Conservation (phyloP, 2,797 vertebrate genomes). For the Thunnus albacares region DNA sequence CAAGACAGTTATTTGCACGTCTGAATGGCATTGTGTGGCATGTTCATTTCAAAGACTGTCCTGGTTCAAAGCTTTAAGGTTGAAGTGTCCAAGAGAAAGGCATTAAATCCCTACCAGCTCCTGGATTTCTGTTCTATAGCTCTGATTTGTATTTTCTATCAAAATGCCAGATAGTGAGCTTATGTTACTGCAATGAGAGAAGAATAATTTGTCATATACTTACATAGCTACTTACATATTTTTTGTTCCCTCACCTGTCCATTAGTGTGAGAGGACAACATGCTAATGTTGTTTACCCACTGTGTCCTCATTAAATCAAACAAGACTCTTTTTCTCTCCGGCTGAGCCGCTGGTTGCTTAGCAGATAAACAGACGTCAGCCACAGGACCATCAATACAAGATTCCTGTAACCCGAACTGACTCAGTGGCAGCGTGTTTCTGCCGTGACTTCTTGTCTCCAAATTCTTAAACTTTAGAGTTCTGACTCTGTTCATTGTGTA, state of each 20-base stretch:
- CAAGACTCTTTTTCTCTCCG: constrained; percentile 1
- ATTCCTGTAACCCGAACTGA: constrained; percentile 20
- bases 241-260: not conserved
- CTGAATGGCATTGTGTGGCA: not conserved
- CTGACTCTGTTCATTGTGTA: constrained; percentile 2
- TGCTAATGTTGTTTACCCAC: not conserved
- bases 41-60: not conserved
- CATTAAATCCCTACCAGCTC: not conserved
- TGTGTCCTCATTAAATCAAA: constrained; percentile 3
- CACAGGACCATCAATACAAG: not conserved
- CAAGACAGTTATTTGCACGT: not conserved
- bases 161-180: not conserved
- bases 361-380: constrained; percentile 25
- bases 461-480: not conserved
- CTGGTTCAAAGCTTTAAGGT: not conserved
- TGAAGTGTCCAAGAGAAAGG: not conserved
- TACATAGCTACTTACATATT: not conserved
- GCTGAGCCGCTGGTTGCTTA: constrained; percentile 26
- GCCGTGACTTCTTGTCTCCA: not conserved
- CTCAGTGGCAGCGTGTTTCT: constrained; percentile 9
- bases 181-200: no score
- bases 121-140: not conserved
- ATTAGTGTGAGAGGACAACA: not conserved
- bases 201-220: not conserved
- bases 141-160: not conserved